phyloP scores from a whole-genome alignment of 2,113 vertebrate species.

The Callaeas wilsoni region DNA sequence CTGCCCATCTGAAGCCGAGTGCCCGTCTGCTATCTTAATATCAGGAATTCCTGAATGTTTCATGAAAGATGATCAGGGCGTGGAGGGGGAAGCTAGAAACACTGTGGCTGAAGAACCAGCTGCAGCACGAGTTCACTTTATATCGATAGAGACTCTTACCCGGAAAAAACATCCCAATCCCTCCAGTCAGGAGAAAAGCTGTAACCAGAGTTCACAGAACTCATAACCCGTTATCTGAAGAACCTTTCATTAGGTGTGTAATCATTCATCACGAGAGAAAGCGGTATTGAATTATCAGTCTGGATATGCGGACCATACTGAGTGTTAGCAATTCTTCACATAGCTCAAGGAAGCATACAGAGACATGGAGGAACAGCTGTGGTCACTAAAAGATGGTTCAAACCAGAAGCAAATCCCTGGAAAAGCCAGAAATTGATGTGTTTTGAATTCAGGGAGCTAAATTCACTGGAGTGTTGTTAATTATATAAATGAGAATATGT shows the following conservation, averaged over 20 bases:
- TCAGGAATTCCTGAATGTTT: neutral
- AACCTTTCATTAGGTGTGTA: neutral
- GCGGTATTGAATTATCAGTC: neutral
- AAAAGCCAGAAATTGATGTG: neutral
- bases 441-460: neutral
- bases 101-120: neutral
- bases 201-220: neutral
- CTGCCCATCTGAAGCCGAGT: neutral
- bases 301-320: neutral
- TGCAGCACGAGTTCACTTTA: neutral
- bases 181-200: neutral
- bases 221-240: fast-evolving
- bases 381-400: neutral
- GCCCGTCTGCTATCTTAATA: neutral
- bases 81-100: neutral
- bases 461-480: neutral
- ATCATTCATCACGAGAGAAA: neutral
- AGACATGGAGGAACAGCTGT: neutral
- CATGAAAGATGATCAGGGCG: neutral
- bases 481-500: neutral
- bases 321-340: neutral
- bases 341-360: neutral
- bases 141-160: neutral
- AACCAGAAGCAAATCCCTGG: neutral
- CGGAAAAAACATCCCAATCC: neutral